Base-by-base conservation (phyloP, 53 echinoderm and acorn worm genomes). In the Patiria pectinifera region DNA sequence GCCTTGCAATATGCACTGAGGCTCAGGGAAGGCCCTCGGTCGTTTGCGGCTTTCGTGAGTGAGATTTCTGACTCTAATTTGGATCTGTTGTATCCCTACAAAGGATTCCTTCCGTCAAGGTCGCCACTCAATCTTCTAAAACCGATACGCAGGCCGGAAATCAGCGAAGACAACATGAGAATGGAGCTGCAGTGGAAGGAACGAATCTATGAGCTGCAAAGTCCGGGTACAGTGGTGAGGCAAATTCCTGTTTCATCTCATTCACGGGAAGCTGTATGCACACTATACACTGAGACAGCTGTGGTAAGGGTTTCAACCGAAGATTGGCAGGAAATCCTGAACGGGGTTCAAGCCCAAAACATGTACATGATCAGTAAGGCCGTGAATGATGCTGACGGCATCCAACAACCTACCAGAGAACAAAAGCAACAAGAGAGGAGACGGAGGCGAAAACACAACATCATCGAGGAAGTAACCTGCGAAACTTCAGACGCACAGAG, bases 41-140 rank as follows among this genome's bases (percentile, higher is more conserved):
- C 86, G 13, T 82, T 86, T 13, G 78, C 77, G 11, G 91, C 84
- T 5, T 87, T 95, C 76, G 84, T 97, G 11, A 94, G 93, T 72
- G 78, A 19, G 10, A 49, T 92, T 43, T 82, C 85, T 14, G 97
- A 97, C 19, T 69, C 63, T 66, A 87, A 88, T 18, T 35, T 96
- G 72, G 92, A 94, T 45, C 46, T 97, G 7, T 23, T 93, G n/a
- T 97, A 94, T 87, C 94, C 94, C 47, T 89, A 94, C 71, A 85
- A 84, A 69, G 13, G 77, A 2, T 91, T 59, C 71, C 61, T 81
- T 80, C 25, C 80, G 13, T 53, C 26, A 26, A 43, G 11, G 16
- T 69, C 18, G n/a, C 35, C 77, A 5, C 84, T 94, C 69, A 91
- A 85, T 8, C 78, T 79, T 9, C 72, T 94, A 13, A 94, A 91